These are phyloP conservation scores for Aphidoletes aphidimyza DNA, from an alignment of 2,888 invertebrate species.

Conservation along the genomic window DNA sequence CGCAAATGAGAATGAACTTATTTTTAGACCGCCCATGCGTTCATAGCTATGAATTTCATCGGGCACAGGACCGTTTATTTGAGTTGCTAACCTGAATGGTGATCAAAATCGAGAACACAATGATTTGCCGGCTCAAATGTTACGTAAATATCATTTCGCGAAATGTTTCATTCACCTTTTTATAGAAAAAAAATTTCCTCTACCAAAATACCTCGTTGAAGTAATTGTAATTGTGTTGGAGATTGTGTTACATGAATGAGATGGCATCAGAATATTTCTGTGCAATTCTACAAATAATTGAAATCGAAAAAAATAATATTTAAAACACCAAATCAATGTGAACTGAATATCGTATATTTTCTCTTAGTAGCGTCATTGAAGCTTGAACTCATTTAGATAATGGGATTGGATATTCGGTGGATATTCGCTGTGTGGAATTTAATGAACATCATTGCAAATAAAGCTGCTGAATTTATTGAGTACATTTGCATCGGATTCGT, in stretches of 20 bases:
- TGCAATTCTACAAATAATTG: too few relatives aligned
- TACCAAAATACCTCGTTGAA: neutral
- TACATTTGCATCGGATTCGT: neutral
- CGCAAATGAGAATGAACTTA: neutral
- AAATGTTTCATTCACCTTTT: neutral
- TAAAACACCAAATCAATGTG: too few relatives aligned
- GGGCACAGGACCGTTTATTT: neutral
- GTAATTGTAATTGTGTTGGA: too few relatives aligned
- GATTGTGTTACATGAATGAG: too few relatives aligned
- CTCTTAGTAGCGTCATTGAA: too few relatives aligned
- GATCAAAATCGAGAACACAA: slow-evolving; percentile 3
- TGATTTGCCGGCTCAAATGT: neutral
- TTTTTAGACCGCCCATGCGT: neutral
- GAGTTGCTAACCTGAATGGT: neutral
- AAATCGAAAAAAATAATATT: too few relatives aligned
- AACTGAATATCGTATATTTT: too few relatives aligned
- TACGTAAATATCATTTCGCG: neutral
- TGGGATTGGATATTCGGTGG: neutral
- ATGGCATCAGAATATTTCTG: too few relatives aligned
- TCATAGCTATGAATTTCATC: too few relatives aligned
- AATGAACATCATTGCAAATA: neutral
- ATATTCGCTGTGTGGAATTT: too few relatives aligned
- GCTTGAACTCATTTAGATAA: neutral
- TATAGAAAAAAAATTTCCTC: neutral
- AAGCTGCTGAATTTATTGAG: neutral